Evolutionary conservation across 2,113 vertebrate genomes (phyloP), one percentile per base, ranked within the genome.

Genomic region (Gallinago undulata): DNA sequence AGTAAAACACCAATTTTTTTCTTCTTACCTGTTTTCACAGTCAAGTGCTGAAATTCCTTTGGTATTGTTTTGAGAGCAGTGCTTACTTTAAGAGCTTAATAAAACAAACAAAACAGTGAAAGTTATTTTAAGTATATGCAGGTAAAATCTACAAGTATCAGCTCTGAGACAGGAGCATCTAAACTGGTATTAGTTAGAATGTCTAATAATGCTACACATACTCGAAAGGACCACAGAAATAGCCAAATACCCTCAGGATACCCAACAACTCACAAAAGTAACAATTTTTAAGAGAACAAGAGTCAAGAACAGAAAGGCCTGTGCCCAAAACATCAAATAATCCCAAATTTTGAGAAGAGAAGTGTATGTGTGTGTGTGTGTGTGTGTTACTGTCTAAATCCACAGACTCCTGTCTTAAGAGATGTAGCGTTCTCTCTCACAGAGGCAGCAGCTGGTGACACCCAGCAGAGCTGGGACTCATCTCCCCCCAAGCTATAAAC

Each of bases 21-120:
- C 87, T 89, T 95, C 96, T 97, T 98, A 98, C 98, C 98, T 98
- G 97, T 87, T 94, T 98, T 98, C 90, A 97, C 84, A 95, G 96
- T 94, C 86, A 95, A 83, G 41, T 97, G 86, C 83, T 97, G 97
- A 95, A 95, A 97, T 93, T 98, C 97, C 96, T 98, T 98, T 96
- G 97, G 96, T 96, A 97, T 96, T 33, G 13, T 79, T 97, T 97
- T 98, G 84, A 94, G 91, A 82, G 82, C 37, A 89, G 95, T 85
- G 93, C 62, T 97, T 62, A 74, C 84, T 97, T 97, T 97, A 95
- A 92, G 90, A 94, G 87, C 97, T 98, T 92, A 63, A 73, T 55
- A 9, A 77, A 81, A 95, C 57, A 43, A 37, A 45, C 9, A 91
- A 87, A 31, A 10, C 23, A 35, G 62, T 27, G 1, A 81, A 21